Conservation (phyloP, 2,888 invertebrate species). For the Camptogramma bilineatum region DNA sequence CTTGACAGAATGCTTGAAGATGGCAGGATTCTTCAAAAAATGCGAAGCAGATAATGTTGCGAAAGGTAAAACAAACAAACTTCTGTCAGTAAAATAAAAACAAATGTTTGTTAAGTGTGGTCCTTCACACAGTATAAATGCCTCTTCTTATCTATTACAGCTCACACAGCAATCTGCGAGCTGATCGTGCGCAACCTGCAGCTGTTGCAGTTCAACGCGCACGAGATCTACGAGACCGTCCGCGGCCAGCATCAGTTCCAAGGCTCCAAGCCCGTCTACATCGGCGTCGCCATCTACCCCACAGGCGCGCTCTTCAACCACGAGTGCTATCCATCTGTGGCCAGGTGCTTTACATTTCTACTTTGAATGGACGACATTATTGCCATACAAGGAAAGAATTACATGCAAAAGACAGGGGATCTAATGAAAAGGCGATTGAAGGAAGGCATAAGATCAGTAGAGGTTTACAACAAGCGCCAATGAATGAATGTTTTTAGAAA, state of each 20-base stretch:
- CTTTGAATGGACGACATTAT: too few relatives aligned
- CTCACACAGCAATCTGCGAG: constrained; percentile 80
- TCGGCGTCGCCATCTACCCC: constrained; percentile 90
- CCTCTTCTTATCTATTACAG: constrained; percentile 50
- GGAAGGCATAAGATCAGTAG: too few relatives aligned
- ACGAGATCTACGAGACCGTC: constrained; percentile 91
- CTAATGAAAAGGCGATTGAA: too few relatives aligned
- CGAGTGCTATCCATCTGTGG: constrained; percentile 92
- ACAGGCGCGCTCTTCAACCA: constrained; percentile 93
- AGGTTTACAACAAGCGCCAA: too few relatives aligned
- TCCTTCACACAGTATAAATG: too few relatives aligned
- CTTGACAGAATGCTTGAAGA: constrained; percentile 89
- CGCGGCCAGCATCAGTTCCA: constrained; percentile 80
- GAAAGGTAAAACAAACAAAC: constrained; percentile 52
- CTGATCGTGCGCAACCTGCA: constrained; percentile 89
- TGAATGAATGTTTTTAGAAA: too few relatives aligned
- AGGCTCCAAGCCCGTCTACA: constrained; percentile 83
- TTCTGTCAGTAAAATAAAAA: too few relatives aligned
- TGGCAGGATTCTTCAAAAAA: constrained; percentile 87
- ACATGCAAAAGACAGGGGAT: too few relatives aligned
- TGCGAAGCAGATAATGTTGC: constrained; percentile 57
- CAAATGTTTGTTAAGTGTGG: background rate
- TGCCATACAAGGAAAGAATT: too few relatives aligned
- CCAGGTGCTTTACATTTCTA: constrained; percentile 80
- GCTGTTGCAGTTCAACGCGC: constrained; percentile 93